These are phyloP conservation scores for Semnornis frantzii DNA, from an alignment of 2,113 vertebrate species.

Conservation along the genomic window DNA sequence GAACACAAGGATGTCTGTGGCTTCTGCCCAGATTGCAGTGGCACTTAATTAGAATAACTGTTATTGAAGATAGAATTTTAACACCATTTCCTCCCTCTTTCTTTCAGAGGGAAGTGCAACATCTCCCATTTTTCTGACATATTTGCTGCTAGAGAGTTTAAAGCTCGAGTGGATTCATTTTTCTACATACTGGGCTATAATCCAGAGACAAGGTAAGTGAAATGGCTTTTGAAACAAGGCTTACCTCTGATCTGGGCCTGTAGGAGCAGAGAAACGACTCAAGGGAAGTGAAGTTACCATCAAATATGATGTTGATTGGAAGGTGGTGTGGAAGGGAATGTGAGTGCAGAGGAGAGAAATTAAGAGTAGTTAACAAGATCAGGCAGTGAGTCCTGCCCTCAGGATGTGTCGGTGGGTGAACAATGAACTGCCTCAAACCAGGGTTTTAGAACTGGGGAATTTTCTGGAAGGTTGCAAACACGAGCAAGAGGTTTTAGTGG, in stretches of 20 bases:
- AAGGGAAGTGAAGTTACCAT: neutral
- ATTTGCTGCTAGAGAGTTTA: conserved; percentile 99
- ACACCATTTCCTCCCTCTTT: conserved; percentile 55
- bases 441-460: neutral
- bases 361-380: neutral
- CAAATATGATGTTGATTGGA: neutral
- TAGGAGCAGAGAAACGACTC: neutral
- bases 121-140: conserved; percentile 99
- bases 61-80: neutral
- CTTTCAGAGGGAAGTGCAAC: conserved; percentile 96
- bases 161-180: conserved; percentile 97
- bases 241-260: neutral
- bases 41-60: neutral
- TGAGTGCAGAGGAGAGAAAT: neutral
- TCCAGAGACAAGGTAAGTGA: conserved; percentile 96
- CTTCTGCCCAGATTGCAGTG: neutral
- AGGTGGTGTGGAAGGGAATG: neutral
- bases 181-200: conserved; percentile 99
- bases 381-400: neutral
- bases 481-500: neutral
- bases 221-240: neutral
- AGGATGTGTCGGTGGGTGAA: neutral
- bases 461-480: neutral
- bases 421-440: neutral
- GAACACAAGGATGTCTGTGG: neutral